phyloP scores from a whole-genome alignment of 2,797 vertebrate genomes.

The Peromyscus melanophrys region DNA sequence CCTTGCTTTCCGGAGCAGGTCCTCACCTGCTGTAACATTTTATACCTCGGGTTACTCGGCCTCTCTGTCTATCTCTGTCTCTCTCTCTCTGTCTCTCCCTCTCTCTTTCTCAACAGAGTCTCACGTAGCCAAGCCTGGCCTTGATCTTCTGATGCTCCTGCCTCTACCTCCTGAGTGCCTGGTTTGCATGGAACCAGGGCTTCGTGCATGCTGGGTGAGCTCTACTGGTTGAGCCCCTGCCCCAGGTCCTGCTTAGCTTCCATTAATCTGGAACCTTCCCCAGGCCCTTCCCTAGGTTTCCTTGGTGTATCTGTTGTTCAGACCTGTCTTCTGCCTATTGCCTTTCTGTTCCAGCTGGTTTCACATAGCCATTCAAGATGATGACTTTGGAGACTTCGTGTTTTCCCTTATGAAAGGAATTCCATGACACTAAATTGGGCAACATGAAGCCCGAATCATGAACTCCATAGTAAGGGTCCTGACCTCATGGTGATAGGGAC shows the following conservation, averaged over 20 bases:
- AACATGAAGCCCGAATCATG: background rate
- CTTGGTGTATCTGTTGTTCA: rapidly evolving
- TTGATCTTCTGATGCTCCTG: background rate
- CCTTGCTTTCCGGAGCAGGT: background rate
- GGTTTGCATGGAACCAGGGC: background rate
- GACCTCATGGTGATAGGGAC: rapidly evolving
- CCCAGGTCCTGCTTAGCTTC: background rate
- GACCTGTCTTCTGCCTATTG: background rate
- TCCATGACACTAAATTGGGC: background rate
- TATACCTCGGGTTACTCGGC: too few species aligned
- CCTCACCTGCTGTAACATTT: too few species aligned
- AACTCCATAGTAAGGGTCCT: background rate
- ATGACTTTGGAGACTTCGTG: rapidly evolving
- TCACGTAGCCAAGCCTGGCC: background rate
- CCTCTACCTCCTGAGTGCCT: too few species aligned
- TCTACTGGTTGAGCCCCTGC: background rate
- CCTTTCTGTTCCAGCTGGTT: background rate
- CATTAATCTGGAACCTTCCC: background rate
- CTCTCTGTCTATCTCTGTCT: background rate
- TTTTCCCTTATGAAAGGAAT: background rate
- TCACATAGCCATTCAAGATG: background rate
- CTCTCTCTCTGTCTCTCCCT: background rate
- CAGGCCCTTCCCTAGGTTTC: rapidly evolving
- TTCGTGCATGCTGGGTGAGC: too few species aligned
- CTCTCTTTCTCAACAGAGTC: background rate